Conservation (phyloP, 2,113 vertebrate species). For the Heterotis niloticus region DNA sequence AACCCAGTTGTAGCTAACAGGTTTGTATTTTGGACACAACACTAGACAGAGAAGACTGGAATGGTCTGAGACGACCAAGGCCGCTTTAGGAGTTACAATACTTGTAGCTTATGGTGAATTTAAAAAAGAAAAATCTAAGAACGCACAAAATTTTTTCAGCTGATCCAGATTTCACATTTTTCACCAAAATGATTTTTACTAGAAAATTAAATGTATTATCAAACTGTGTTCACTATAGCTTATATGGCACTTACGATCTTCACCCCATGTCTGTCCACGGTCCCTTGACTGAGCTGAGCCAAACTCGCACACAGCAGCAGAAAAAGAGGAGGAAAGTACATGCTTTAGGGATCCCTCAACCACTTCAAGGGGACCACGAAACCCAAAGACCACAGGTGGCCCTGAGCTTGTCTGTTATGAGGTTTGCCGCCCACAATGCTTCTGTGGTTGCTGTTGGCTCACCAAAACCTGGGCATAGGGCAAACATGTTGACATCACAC, state of each 20-base stretch:
- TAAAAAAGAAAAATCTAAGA: too few species aligned
- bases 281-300: conserved; percentile 28
- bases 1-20: too few species aligned
- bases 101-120: too few species aligned
- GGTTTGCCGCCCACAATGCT: neutral
- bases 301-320: conserved; percentile 43
- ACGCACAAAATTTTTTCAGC: too few species aligned
- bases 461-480: conserved; percentile 41
- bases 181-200: too few species aligned
- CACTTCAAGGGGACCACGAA: neutral
- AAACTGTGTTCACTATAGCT: neutral
- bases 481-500: conserved; percentile 17
- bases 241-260: conserved; percentile 45
- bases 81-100: too few species aligned
- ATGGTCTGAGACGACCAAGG: too few species aligned
- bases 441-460: conserved; percentile 3
- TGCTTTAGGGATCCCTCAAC: conserved; percentile 36
- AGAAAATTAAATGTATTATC: neutral
- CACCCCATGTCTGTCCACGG: conserved; percentile 30
- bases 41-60: too few species aligned
- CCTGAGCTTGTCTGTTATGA: neutral
- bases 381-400: neutral
- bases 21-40: too few species aligned
- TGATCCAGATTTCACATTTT: too few species aligned
- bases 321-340: conserved; percentile 25